phyloP scores from a whole-genome alignment of 2,797 vertebrate genomes.

The Typhlichthys eigenmanni region DNA sequence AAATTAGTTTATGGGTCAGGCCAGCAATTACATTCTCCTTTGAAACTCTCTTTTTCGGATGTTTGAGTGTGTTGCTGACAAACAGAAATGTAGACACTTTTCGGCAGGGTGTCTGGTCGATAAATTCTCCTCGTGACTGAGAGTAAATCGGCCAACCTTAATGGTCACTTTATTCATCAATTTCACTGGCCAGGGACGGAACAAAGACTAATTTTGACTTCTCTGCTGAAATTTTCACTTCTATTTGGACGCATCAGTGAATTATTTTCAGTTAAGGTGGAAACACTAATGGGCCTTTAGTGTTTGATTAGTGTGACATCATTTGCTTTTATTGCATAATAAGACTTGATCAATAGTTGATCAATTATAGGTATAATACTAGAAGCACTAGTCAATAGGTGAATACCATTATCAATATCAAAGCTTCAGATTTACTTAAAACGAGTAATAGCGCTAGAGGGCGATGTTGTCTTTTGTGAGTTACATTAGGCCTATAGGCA shows the following conservation, averaged over 20 bases:
- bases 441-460: conserved; percentile 69
- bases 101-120: conserved; percentile 85
- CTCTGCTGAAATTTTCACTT: background rate
- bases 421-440: background rate
- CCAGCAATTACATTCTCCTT: conserved; percentile 86
- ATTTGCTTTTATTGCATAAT: too few relatives aligned
- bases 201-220: conserved; percentile 63
- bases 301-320: too few relatives aligned
- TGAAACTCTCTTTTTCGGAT: conserved; percentile 88
- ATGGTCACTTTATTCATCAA: conserved; percentile 78
- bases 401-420: background rate
- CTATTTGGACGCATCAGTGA: background rate
- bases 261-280: too few relatives aligned
- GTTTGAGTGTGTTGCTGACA: conserved; percentile 87
- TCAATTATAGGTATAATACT: too few relatives aligned
- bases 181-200: conserved; percentile 62
- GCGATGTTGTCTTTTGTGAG: conserved; percentile 68
- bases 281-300: too few relatives aligned
- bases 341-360: too few relatives aligned
- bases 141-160: conserved; percentile 72
- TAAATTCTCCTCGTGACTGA: conserved; percentile 79
- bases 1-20: conserved; percentile 94
- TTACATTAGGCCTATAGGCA: conserved; percentile 3
- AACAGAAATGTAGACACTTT: conserved; percentile 85
- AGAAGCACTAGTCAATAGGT: too few relatives aligned